These are phyloP conservation scores for Macropus fuliginosus DNA, from an alignment of 2,797 vertebrate genomes.

Conservation along the genomic window DNA sequence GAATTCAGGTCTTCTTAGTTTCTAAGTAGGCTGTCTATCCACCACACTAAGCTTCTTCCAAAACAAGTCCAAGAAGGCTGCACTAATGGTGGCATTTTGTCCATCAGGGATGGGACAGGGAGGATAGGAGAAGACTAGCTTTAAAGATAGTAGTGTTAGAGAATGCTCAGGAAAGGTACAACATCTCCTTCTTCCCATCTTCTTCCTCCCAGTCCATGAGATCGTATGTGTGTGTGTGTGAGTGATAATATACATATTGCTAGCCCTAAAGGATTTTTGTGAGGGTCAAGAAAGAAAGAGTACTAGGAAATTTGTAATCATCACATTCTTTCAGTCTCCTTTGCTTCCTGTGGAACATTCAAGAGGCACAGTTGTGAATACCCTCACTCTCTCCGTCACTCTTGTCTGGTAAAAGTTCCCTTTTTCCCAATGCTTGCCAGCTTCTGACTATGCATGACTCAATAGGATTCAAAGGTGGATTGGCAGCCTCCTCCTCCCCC, in stretches of 20 bases:
- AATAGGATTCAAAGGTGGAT: neutral
- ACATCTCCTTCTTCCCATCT: neutral
- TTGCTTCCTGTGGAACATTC: neutral
- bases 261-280: neutral
- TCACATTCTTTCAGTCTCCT: neutral
- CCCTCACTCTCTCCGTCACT: neutral
- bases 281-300: neutral
- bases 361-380: neutral
- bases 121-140: neutral
- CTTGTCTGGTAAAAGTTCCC: neutral
- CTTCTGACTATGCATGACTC: neutral
- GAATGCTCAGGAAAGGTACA: neutral
- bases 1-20: neutral
- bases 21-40: neutral
- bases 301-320: neutral
- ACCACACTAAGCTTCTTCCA: neutral
- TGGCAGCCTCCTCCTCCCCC: neutral
- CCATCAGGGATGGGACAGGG: neutral
- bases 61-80: neutral
- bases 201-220: neutral
- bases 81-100: neutral
- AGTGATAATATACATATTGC: neutral
- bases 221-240: neutral
- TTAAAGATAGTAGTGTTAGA: neutral
- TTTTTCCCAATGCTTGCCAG: neutral